Base-by-base conservation (phyloP, 2,888 invertebrate species). In the Eupithecia vulgata region DNA sequence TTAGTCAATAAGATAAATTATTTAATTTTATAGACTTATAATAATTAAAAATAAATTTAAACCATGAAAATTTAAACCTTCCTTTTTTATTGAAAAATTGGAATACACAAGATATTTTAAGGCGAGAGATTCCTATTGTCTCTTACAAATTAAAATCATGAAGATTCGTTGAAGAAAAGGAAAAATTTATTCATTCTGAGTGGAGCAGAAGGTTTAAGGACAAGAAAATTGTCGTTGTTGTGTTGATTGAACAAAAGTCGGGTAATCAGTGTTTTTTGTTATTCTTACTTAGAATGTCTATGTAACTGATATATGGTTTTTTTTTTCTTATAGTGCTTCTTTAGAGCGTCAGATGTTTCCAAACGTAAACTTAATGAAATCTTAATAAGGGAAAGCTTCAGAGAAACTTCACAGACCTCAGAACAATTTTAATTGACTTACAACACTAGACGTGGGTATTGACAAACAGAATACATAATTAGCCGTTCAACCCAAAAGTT, bases 381-480 rank as follows among this genome's bases (percentile, higher is more conserved):
- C 5, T 25, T 57, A 57, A 57, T 25, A 57, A 57, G 5, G 13
- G 12, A 57, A 25, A 25, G 12, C 25, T 8, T 25, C 34, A 61
- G 17, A 5, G 34, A 61, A 30, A 34, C 34, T 17, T 64, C 35
- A 64, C 64, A 64, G 17, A 12, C 64, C 35, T 8, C n/a, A 37
- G 35, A 37, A 17, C 61, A 34, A 34, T 34, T 61, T 61, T 64
- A 64, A 37, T 64, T 64, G 64, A 64, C 34, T 64, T 37, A 34
- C 5, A n/a, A 37, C 62, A 17, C 61, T 34, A 59, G 45, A 67
- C 59, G 35, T 61, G 67, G 30, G 25, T 35, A 70, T 71, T 72
- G 69, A 61, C 70, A 57, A 64, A 68, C 67, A 34, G 52, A 68
- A 67, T 71, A n/a, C 52, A 70, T 71, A 73, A 75, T 75, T 72